phyloP scores from a whole-genome alignment of 2,113 vertebrate genomes.

The Silurus glanis region DNA sequence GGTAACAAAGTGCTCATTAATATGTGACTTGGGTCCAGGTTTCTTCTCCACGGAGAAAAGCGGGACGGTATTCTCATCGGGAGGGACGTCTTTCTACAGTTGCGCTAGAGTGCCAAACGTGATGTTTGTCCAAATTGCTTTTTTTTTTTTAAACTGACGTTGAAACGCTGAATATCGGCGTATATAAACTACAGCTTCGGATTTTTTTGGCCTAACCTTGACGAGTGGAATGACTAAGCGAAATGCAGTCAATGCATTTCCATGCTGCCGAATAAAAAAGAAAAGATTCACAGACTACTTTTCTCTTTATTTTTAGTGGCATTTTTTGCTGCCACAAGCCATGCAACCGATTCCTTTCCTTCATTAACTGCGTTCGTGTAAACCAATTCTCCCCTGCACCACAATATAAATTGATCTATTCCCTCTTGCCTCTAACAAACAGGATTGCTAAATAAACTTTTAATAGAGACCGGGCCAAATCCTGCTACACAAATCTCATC shows the following conservation, averaged over 20 bases:
- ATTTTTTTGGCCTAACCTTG: neutral
- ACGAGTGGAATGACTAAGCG: neutral
- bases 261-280: neutral
- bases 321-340: neutral
- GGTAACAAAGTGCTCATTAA: neutral
- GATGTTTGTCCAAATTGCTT: neutral
- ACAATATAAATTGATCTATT: conserved; percentile 15
- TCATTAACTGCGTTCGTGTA: conserved; percentile 15
- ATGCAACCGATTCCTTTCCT: conserved; percentile 7
- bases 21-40: neutral
- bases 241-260: neutral
- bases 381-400: neutral
- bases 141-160: neutral
- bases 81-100: neutral
- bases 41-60: neutral
- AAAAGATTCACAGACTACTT: neutral
- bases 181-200: neutral
- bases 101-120: neutral
- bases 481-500: conserved; percentile 36
- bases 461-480: conserved; percentile 30
- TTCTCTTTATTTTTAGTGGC: neutral
- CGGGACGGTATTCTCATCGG: neutral
- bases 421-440: conserved; percentile 28
- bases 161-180: neutral
- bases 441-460: conserved; percentile 33